Conservation (phyloP, 2,797 vertebrate genomes). For the Pseudomugil tenellus region DNA sequence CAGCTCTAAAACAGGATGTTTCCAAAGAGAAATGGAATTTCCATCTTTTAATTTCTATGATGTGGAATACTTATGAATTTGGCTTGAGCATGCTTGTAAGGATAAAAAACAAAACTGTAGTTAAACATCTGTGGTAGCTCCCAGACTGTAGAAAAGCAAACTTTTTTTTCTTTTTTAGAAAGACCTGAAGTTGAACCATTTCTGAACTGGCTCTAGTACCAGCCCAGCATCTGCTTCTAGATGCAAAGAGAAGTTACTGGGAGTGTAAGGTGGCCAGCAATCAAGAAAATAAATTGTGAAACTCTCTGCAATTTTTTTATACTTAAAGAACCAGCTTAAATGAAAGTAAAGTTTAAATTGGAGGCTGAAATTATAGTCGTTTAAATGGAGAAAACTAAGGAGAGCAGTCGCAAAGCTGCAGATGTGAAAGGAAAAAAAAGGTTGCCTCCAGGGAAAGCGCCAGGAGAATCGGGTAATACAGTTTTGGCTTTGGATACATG, state of each 20-base stretch:
- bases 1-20: neutral
- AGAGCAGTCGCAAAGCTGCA: conserved; percentile 27
- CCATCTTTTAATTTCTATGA: neutral
- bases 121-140: neutral
- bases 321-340: neutral
- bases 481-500: conserved; percentile 19
- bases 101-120: neutral
- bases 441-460: too few relatives aligned
- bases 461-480: conserved; percentile 21
- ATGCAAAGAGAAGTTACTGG: neutral
- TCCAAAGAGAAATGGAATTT: neutral
- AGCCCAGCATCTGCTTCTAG: neutral
- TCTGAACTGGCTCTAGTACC: neutral
- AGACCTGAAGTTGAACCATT: neutral
- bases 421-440: conserved; percentile 31
- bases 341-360: neutral
- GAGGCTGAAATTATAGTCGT: neutral
- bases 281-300: neutral
- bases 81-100: neutral
- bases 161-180: neutral
- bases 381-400: conserved; percentile 11
- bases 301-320: neutral
- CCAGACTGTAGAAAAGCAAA: neutral
- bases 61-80: neutral
- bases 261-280: neutral